Percentiles rank a stretch among this genome's conserved stretches.
Conservation (phyloP, 2,113 vertebrate species). For the Bujurquina vittata region DNA sequence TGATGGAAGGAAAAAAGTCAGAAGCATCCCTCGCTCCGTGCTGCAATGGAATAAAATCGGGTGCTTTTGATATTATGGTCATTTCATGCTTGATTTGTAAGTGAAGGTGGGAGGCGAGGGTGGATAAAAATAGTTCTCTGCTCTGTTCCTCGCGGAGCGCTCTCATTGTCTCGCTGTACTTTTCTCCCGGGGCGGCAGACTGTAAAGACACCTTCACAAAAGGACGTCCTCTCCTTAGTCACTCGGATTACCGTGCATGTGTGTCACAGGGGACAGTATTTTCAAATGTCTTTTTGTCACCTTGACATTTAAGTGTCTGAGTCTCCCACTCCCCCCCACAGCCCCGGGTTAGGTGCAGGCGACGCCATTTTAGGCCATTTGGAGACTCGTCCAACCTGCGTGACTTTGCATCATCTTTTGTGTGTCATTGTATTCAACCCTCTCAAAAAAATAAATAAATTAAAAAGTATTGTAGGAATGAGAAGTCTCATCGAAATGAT, state of each 20-base stretch:
- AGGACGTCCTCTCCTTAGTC: constrained; percentile 72
- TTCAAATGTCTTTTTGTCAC: constrained; percentile 72
- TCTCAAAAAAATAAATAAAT: neutral
- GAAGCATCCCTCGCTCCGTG: constrained; percentile 8
- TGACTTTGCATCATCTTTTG: constrained; percentile 47
- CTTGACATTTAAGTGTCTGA: constrained; percentile 73
- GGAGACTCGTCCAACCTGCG: constrained; percentile 13
- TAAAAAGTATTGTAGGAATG: constrained; percentile 25
- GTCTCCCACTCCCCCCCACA: neutral
- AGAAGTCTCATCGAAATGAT: constrained; percentile 8
- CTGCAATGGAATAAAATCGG: constrained; percentile 41
- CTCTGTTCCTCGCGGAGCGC: constrained; percentile 46
- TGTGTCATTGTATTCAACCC: neutral
- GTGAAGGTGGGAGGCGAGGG: constrained; percentile 76
- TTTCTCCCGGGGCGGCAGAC: constrained; percentile 59
- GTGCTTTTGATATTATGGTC: constrained; percentile 75
- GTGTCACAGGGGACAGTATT: constrained; percentile 59
- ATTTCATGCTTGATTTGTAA: constrained; percentile 77
- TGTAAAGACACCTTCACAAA: constrained; percentile 75
- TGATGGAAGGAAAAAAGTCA: constrained; percentile 8
- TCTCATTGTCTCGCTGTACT: constrained; percentile 66
- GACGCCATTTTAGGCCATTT: constrained; percentile 48
- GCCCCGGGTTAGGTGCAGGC: constrained; percentile 24
- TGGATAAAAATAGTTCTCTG: constrained; percentile 85
- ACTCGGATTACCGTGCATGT: constrained; percentile 23